Base-by-base conservation (phyloP, 1,140 invertebrate species). In the Hormaphis cornu region DNA sequence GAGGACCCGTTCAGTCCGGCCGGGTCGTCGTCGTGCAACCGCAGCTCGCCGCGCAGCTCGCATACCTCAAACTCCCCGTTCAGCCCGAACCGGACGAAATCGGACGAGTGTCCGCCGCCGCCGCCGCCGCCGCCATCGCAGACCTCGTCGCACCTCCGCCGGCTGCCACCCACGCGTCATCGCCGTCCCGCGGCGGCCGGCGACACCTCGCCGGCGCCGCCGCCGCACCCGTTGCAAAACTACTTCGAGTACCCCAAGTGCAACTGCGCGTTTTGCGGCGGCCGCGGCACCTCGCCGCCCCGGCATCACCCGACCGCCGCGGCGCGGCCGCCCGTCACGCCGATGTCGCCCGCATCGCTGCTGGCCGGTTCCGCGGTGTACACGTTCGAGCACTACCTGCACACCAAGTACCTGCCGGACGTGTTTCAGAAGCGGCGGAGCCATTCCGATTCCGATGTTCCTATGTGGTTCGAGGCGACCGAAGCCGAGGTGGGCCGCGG, bases 401-500 rank as follows among this genome's bases (percentile, higher is more conserved):
- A 87, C 72, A 83, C 84, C 69, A 88, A 88, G 80, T 87, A 87
- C 79, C 81, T 88, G 75, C 86, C 86, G 4, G 86, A 87, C 72
- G 80, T 85, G 28, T 84, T 84, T 72, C 80, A 84, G 2, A 58
- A 58, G 20, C 78, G 83, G 63, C 80, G 88, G 50, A 88, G 86
- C 73, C 86, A 88, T 76, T 89, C 88, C 18, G 88, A 90, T 74
- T 88, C 86, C 0, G 87, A 89, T 73, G 77, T 87, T 40, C 81
- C 81, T 30, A 73, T 81, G 20, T 83, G 83, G 82, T 76, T 79
- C 66, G 79, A 83, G 78, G 69, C 77, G 26, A 76, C 76, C 10
- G 79, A 79, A 71, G 75, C 76, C 48, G 78, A 78, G 30, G 59
- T 59, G 26, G 12, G 18, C 7, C 22, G 24, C 20, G 12, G 22